Conservation (phyloP, 2,888 invertebrate species). For the Aporophyla lueneburgensis region DNA sequence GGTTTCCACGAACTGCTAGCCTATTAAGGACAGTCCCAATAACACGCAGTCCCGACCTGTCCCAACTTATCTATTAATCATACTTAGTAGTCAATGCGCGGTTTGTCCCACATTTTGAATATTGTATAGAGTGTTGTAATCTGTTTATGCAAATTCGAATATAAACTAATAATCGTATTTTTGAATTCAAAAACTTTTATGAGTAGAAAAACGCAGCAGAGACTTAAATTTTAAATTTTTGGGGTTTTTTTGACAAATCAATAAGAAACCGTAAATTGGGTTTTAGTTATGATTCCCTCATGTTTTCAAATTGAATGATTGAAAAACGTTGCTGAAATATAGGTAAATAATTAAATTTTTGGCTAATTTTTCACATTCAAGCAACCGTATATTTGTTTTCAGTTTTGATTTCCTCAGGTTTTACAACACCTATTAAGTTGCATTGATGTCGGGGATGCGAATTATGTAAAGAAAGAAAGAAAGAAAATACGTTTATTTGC, state of each 20-base stretch:
- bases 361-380: background rate
- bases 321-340: background rate
- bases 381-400: no score
- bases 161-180: no score
- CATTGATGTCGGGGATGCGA: no score
- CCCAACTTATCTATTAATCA: constrained; percentile 84
- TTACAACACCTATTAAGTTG: no score
- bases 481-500: no score
- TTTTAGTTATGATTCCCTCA: no score
- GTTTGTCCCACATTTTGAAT: constrained; percentile 72
- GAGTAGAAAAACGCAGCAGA: no score
- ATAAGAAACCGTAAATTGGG: background rate
- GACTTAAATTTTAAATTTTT: background rate
- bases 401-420: no score
- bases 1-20: constrained; percentile 62
- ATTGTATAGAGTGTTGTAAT: constrained; percentile 69
- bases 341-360: background rate
- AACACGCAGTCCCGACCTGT: constrained; percentile 77
- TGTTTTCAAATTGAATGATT: background rate
- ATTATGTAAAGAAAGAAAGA: no score
- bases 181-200: no score
- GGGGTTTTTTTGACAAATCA: background rate
- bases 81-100: constrained; percentile 75
- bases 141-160: constrained; percentile 23
- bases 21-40: constrained; percentile 72